phyloP scores from a whole-genome alignment of 1,140 invertebrate genomes.

The Melitaea cinxia region DNA sequence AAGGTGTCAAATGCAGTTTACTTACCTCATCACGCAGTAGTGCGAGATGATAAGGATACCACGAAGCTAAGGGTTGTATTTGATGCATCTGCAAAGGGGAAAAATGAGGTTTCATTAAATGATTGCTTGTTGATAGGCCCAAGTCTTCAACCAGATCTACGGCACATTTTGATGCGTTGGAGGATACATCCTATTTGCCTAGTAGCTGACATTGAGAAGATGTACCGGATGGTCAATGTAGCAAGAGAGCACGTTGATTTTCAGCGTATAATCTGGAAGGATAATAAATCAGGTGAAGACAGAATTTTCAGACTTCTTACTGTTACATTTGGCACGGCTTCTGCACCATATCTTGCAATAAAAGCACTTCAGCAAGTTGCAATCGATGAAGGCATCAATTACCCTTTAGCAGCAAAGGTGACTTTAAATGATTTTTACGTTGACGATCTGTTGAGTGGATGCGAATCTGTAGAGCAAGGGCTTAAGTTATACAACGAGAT shows the following conservation, averaged over 20 bases:
- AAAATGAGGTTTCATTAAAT: conserved; percentile 37
- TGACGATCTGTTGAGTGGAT: conserved; percentile 28
- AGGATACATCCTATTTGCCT: conserved; percentile 52
- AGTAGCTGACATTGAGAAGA: conserved; percentile 63
- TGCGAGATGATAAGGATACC: conserved; percentile 21
- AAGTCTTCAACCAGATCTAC: conserved; percentile 37
- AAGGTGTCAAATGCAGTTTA: conserved; percentile 18
- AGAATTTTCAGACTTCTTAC: conserved; percentile 4
- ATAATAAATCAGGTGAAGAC: conserved; percentile 6
- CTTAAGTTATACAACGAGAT: background rate
- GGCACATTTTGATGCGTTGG: conserved; percentile 60
- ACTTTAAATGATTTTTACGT: conserved; percentile 30
- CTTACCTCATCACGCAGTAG: conserved; percentile 24
- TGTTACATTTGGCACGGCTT: conserved; percentile 30
- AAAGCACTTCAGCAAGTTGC: conserved; percentile 31
- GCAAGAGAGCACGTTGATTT: conserved; percentile 42
- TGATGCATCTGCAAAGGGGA: conserved; percentile 21
- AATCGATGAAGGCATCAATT: conserved; percentile 25
- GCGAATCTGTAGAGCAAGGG: background rate
- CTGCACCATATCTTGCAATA: conserved; percentile 36
- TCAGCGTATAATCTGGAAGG: conserved; percentile 54
- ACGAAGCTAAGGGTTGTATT: conserved; percentile 20
- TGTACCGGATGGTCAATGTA: conserved; percentile 58
- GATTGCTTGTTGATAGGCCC: conserved; percentile 28
- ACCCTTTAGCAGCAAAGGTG: conserved; percentile 17